Base-by-base conservation (phyloP, 2,888 invertebrate genomes). In the Drosophila pseudotakahashii region DNA sequence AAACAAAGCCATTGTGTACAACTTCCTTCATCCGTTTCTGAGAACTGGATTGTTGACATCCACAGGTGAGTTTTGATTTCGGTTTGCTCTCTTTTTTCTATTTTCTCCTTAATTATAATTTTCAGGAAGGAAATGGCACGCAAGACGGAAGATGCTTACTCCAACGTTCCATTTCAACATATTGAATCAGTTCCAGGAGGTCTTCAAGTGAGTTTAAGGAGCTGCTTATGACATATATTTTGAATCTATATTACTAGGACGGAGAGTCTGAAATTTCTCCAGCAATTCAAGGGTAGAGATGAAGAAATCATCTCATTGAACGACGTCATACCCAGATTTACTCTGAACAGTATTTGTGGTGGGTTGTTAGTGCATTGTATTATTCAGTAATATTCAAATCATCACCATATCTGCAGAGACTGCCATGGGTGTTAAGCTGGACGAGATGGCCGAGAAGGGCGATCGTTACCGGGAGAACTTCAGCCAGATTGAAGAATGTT, bases 121-220 rank as follows among this genome's bases (percentile, higher is more conserved):
- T 60, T 13, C 36, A 89, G 89, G 74, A 52, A 78, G 89, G 39
- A 90, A 91, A 60, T 90, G 90, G 91, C 90, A 90, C 52, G 26
- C 76, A 0, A 73, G 90, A 3, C 78, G 90, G n/a, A 90, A 90
- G 67, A 78, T 90, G 80, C 71, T 90, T 4, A 90, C 91, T 2
- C 88, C 89, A 0, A 89, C 91, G 0, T 90, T 90, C 52, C 90
- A 91, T 52, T 91, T 91, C 0, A 91, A 88, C 58, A 90, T 91
- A 45, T 73, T 90, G 37, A 66, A 61, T 7, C 88, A 90, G 34
- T 90, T 91, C 34, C 68, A 74, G 14, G 90, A 91, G 52, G 79
- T 90, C 13, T 91, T 90, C 64, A 90, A 85, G 90, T 91, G 5
- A 23, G 37, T 23, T 19, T 16, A 7, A 48, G 0, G 2, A 13